These are phyloP conservation scores for Psylliodes chrysocephalus DNA, from an alignment of 2,888 invertebrate species.

Conservation along the genomic window DNA sequence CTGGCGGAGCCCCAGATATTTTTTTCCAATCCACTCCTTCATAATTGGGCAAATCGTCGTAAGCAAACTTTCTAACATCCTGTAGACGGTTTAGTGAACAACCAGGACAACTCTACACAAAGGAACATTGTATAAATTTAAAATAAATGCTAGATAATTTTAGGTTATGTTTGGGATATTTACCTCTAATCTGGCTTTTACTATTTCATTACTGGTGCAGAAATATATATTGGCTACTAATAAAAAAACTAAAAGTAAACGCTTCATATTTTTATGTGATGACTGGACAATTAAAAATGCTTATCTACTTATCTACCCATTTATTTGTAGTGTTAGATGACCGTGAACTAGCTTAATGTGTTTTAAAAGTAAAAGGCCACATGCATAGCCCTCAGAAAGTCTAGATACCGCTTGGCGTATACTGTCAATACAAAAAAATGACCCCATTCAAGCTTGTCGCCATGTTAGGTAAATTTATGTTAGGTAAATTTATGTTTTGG, in stretches of 20 bases:
- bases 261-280: not conserved
- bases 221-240: slow-evolving; percentile 2
- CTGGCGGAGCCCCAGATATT: slow-evolving; percentile 74
- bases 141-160: slow-evolving; percentile 4
- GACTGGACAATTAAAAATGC: not conserved
- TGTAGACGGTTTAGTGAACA: slow-evolving; percentile 74
- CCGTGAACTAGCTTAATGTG: no score
- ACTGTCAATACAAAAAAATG: no score
- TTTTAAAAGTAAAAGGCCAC: no score
- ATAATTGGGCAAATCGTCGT: slow-evolving; percentile 75
- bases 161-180: slow-evolving; percentile 15
- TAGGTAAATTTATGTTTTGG: no score
- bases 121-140: not conserved
- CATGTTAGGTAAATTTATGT: no score
- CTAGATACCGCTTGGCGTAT: no score
- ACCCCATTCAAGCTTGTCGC: no score
- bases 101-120: slow-evolving; percentile 74
- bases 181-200: slow-evolving; percentile 50
- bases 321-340: no score
- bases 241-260: not conserved
- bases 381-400: no score
- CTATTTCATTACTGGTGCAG: slow-evolving; percentile 37
- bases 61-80: slow-evolving; percentile 74
- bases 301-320: not conserved
- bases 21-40: slow-evolving; percentile 72